Percentiles rank a stretch among this genome's conserved stretches.
Conservation (phyloP, 2,888 invertebrate genomes). For the Cybosia mesomella region DNA sequence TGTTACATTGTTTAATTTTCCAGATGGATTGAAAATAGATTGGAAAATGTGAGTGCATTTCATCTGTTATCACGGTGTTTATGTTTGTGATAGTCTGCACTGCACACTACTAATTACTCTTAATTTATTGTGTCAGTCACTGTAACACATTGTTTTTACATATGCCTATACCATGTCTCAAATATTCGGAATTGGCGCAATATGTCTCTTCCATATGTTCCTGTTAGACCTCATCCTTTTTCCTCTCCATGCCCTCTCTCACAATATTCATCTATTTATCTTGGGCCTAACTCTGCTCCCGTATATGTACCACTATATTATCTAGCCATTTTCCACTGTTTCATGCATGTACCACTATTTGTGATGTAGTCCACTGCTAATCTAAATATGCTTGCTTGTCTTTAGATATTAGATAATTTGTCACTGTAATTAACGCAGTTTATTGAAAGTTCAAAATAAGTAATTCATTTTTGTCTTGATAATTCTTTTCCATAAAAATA, state of each 20-base stretch:
- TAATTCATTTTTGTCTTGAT: neutral
- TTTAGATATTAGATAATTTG: neutral
- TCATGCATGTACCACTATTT: neutral
- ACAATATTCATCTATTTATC: neutral
- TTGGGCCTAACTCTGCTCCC: neutral
- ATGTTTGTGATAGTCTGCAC: conserved; percentile 47
- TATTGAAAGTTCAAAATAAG: neutral
- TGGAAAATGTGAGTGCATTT: conserved; percentile 50
- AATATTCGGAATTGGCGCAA: neutral
- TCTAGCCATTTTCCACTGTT: too few relatives aligned
- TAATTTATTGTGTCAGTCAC: conserved; percentile 40
- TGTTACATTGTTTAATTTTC: conserved; percentile 32
- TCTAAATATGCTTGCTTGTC: neutral
- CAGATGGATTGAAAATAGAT: conserved; percentile 48
- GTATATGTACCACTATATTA: too few relatives aligned
- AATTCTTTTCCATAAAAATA: neutral
- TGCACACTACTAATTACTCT: conserved; percentile 27
- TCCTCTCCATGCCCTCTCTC: neutral
- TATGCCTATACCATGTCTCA: neutral
- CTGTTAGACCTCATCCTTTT: neutral
- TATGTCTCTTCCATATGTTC: neutral
- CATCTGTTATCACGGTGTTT: conserved; percentile 23
- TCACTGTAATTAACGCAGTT: neutral
- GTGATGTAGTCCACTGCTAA: neutral
- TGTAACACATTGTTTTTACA: neutral